Base-by-base conservation (phyloP, 2,888 invertebrate species). In the Phorcus lineatus region DNA sequence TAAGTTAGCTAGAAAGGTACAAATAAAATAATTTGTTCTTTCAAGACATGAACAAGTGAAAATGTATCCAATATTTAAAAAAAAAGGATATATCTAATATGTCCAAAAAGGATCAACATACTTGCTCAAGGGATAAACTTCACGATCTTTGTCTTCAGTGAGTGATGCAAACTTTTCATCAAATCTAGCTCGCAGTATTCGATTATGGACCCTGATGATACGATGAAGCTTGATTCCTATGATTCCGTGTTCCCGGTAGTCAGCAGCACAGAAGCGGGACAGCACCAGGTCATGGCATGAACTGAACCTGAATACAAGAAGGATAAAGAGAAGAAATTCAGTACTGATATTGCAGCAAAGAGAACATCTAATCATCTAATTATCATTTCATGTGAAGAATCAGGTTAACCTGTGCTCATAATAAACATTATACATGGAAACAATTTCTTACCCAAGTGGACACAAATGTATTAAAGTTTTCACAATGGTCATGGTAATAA, bases 211-310 rank as follows among this genome's bases (percentile, higher is more conserved):
- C 17, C 92, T 86, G 7, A 91, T 90, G 62, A 93, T 91, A 55
- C 90, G 79, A 75, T 91, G 90, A 4, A 93, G 88, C 77, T 91
- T 91, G 22, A 93, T 87, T 24, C 92, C 92, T 13, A 87, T 85
- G 57, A 93, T 86, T 11, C 89, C 90, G 78, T 90, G 86, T 7
- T 89, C 88, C 67, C 84, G 83, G 84, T 90, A 93, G 80, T 93
- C 92, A 6, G 87, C 86, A 4, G 91, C 90, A 89, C 93, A 93
- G 85, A 93, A 93, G 52, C 93, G 86, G 22, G 93, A 93, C 80
- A 91, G 84, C 16, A 93, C 88, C 54, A 93, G 86, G 80, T 93
- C 92, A 86, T 91, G 90, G 83, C 92, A 92, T 13, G 92, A 91
- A 2, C 90, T 89, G 82, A 91, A 93, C 93, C 93, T 93, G 83